Conservation (phyloP, 1,140 invertebrate species). For the Battus philenor region DNA sequence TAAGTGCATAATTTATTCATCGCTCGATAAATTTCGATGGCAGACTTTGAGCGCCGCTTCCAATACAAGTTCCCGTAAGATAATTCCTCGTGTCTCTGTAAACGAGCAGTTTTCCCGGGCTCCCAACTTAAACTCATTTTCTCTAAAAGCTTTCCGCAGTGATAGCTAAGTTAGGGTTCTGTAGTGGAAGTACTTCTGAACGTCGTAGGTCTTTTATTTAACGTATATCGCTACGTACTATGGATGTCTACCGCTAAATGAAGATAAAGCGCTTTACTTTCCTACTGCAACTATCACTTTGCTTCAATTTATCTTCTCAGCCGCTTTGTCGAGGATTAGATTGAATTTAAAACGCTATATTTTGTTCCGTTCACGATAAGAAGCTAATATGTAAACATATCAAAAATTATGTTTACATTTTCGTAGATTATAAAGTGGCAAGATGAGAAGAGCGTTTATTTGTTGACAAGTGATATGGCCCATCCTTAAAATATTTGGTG, state of each 20-base stretch:
- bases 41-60: not conserved
- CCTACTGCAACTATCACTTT: conserved; percentile 7
- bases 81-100: conserved; percentile 10
- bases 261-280: conserved; percentile 13
- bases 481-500: no score
- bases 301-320: not conserved
- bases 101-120: conserved; percentile 12
- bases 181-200: conserved; percentile 3
- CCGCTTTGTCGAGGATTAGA: not conserved
- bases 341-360: no score
- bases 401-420: no score
- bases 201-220: conserved; percentile 13
- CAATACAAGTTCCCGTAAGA: conserved; percentile 4
- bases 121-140: conserved; percentile 15
- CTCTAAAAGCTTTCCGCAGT: conserved; percentile 16
- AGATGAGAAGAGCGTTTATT: no score
- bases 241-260: conserved; percentile 9
- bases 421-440: no score
- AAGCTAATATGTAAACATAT: no score
- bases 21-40: not conserved
- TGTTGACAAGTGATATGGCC: no score
- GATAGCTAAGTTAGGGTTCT: conserved; percentile 13
- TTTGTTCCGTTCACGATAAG: no score
- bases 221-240: no score
- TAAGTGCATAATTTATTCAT: no score